Evolutionary conservation across 1,140 invertebrate genomes (phyloP).

Genomic region (Lepidotrigona ventralis): DNA sequence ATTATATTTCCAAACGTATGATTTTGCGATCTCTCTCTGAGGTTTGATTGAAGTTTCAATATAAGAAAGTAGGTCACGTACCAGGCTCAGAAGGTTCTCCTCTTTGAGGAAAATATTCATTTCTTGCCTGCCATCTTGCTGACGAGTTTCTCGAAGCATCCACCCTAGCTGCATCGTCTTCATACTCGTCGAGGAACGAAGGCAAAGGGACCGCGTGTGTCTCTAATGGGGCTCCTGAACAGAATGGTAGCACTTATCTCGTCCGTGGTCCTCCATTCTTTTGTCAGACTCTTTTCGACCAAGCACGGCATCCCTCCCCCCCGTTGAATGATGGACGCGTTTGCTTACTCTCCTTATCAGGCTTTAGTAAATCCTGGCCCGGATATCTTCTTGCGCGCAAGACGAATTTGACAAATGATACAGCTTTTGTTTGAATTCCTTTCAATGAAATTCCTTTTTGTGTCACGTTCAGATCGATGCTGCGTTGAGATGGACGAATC

Average conservation of each 20-base stretch:
- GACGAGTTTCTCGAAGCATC: constrained; percentile 23
- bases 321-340: constrained; percentile 17
- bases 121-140: neutral
- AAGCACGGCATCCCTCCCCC: constrained; percentile 23
- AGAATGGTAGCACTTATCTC: constrained; percentile 56
- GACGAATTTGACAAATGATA: no score
- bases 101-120: no score
- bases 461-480: no score
- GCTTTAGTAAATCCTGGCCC: neutral
- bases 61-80: no score
- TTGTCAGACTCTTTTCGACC: constrained; percentile 48
- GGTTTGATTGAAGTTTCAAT: no score
- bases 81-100: neutral
- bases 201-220: constrained; percentile 51
- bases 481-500: no score
- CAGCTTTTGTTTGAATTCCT: no score
- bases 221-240: constrained; percentile 58
- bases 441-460: no score
- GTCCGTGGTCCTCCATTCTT: constrained; percentile 48
- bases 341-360: constrained; percentile 20
- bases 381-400: neutral
- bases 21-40: no score
- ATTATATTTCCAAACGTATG: no score
- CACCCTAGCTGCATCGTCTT: constrained; percentile 4
- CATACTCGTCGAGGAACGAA: constrained; percentile 27